These are phyloP conservation scores for Caenorhabditis uteleia DNA, from an alignment of 2,888 invertebrate species.

Conservation along the genomic window DNA sequence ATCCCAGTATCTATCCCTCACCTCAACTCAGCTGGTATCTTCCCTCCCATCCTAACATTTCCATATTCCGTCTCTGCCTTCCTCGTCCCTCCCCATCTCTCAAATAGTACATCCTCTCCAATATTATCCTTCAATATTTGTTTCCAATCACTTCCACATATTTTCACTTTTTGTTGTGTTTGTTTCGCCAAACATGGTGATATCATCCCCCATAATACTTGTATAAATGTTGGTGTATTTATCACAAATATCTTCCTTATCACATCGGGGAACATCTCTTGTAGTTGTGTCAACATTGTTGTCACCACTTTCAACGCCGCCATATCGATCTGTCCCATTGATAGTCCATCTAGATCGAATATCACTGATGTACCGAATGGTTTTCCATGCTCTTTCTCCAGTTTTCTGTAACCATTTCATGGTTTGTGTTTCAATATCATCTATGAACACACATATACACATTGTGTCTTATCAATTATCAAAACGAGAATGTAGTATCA, in stretches of 20 bases:
- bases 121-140: slow-evolving; percentile 56
- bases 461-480: slow-evolving; percentile 8
- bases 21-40: slow-evolving; percentile 55
- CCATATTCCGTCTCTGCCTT: slow-evolving; percentile 55
- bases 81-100: slow-evolving; percentile 62
- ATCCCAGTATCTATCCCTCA: background rate
- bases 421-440: background rate
- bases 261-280: slow-evolving; percentile 66
- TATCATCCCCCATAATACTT: slow-evolving; percentile 60
- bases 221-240: slow-evolving; percentile 61
- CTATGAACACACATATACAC: slow-evolving; percentile 10
- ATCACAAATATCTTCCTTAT: slow-evolving; percentile 60
- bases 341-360: slow-evolving; percentile 62
- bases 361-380: slow-evolving; percentile 63
- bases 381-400: slow-evolving; percentile 49
- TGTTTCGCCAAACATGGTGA: slow-evolving; percentile 61
- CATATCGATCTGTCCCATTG: slow-evolving; percentile 55
- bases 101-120: slow-evolving; percentile 59
- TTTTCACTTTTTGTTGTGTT: slow-evolving; percentile 63
- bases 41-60: slow-evolving; percentile 62
- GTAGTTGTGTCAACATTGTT: slow-evolving; percentile 57
- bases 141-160: slow-evolving; percentile 63
- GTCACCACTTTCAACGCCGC: slow-evolving; percentile 56
- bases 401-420: too few relatives aligned
- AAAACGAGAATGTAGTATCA: slow-evolving; percentile 12